Conservation (phyloP, 2,888 invertebrate genomes). For the Eupeodes latifasciatus region DNA sequence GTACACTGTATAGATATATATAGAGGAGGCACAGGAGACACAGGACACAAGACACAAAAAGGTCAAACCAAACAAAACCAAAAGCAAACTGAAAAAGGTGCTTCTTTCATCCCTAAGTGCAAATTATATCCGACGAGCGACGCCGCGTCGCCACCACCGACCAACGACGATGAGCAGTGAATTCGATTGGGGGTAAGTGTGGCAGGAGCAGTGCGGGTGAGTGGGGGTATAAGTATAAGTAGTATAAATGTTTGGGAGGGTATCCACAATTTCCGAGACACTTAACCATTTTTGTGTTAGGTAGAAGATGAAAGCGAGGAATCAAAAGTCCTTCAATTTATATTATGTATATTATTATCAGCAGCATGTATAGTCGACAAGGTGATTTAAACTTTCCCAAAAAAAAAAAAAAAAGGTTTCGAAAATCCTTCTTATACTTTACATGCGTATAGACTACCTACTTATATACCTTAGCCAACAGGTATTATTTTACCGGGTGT, state of each 20-base stretch:
- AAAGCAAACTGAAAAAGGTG: slow-evolving; percentile 19
- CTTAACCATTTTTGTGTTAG: slow-evolving; percentile 17
- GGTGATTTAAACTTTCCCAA: slow-evolving; percentile 3
- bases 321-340: slow-evolving; percentile 27
- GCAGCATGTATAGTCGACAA: slow-evolving; percentile 1
- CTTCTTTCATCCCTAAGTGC: slow-evolving; percentile 26
- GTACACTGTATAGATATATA: no score
- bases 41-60: slow-evolving; percentile 1
- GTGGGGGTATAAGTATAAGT: not conserved
- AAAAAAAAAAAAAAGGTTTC: not conserved
- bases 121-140: slow-evolving; percentile 48
- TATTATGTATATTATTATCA: not conserved
- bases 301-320: not conserved
- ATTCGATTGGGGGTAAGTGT: slow-evolving; percentile 26
- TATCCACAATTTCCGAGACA: slow-evolving; percentile 27
- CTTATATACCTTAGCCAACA: slow-evolving; percentile 4
- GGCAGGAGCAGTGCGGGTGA: not conserved
- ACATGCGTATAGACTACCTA: not conserved
- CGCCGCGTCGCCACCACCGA: no score
- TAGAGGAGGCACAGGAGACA: no score
- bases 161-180: not conserved
- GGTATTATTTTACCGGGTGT: slow-evolving; percentile 30
- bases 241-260: not conserved
- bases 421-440: not conserved
- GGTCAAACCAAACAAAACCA: not conserved